Conservation (phyloP, 2,888 invertebrate genomes). For the Trachelus iudaicus region DNA sequence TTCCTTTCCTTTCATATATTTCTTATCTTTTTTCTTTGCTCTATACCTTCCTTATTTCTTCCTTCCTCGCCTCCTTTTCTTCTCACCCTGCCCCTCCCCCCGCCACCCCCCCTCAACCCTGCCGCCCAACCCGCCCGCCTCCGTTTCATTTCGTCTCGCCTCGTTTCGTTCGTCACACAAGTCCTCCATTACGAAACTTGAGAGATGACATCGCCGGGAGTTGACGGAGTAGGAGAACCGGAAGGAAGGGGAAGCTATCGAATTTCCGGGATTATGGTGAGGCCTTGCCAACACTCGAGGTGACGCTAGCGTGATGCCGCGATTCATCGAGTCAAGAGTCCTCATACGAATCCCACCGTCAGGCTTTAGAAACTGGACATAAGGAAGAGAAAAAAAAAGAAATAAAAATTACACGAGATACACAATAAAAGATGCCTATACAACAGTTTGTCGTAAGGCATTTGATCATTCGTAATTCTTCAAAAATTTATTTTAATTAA, state of each 20-base stretch:
- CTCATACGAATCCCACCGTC: background rate
- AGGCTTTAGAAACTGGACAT: background rate
- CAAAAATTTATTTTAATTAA: background rate
- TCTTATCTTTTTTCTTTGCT: slow-evolving; percentile 7
- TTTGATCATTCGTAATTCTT: background rate
- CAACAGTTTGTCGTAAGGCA: background rate
- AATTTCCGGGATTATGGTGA: background rate
- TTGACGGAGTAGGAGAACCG: background rate
- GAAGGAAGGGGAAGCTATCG: background rate
- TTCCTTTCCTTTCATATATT: background rate
- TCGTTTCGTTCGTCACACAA: slow-evolving; percentile 16
- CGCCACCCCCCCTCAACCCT: background rate
- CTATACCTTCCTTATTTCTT: slow-evolving; percentile 7
- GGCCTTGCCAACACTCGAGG: background rate
- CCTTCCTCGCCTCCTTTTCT: background rate
- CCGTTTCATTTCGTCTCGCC: slow-evolving; percentile 12
- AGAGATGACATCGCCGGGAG: background rate
- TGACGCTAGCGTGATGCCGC: background rate
- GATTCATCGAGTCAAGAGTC: background rate
- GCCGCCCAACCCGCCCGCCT: slow-evolving; percentile 13
- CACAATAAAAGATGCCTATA: background rate
- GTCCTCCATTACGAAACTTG: slow-evolving; percentile 1
- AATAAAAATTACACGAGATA: background rate
- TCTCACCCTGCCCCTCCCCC: background rate
- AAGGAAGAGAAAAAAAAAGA: background rate